Conservation (phyloP, 2,113 vertebrate species). For the Fregetta grallaria region DNA sequence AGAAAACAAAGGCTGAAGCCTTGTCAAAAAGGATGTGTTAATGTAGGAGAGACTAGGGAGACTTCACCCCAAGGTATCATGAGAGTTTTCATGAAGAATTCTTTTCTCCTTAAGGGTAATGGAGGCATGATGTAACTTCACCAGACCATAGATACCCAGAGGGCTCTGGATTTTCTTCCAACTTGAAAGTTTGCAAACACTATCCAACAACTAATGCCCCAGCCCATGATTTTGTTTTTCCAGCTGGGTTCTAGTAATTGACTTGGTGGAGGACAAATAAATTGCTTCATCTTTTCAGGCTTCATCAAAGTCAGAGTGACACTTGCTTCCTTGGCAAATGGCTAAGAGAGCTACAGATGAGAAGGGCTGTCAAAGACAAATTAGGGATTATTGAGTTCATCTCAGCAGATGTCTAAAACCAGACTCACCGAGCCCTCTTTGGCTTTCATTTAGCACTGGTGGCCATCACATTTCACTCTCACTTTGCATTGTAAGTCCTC, state of each 20-base stretch:
- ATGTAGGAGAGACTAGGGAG: background rate
- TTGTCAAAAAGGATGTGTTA: conserved; percentile 29
- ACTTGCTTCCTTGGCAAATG: background rate
- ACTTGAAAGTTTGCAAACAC: background rate
- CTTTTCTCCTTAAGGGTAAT: background rate
- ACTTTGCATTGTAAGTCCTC: background rate
- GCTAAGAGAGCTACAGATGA: background rate
- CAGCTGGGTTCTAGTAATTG: background rate
- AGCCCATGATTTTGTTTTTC: background rate
- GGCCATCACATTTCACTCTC: background rate
- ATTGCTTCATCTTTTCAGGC: background rate
- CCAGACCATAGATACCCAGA: background rate
- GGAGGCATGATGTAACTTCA: background rate
- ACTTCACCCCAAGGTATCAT: conserved; percentile 1
- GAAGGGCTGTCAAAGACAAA: background rate
- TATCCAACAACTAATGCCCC: background rate
- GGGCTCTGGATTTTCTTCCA: background rate
- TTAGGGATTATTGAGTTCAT: background rate
- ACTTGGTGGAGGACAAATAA: background rate
- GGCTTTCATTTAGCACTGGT: background rate
- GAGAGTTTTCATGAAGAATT: background rate
- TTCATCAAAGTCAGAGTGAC: background rate
- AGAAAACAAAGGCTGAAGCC: conserved; percentile 30
- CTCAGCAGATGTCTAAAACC: background rate
- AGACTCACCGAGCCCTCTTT: background rate